A percentile compares a stretch with the other conserved stretches of the same genome.
phyloP scores from a whole-genome alignment of 2,797 vertebrate genomes.

The Siniperca undulata region DNA sequence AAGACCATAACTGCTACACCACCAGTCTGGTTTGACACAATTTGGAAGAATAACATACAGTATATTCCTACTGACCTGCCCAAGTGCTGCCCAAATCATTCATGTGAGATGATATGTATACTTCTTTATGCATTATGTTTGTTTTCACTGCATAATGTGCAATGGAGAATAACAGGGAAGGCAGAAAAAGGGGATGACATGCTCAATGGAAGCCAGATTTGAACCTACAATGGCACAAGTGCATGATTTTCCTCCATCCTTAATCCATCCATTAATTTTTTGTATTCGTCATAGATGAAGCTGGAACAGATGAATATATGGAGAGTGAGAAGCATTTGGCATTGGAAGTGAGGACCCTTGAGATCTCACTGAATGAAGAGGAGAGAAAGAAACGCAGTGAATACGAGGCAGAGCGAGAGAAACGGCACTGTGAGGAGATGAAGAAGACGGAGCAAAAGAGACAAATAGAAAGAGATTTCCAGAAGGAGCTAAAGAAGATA shows the following conservation, averaged over 20 bases:
- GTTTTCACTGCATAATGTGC: neutral
- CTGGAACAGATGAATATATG: slow-evolving; percentile 60
- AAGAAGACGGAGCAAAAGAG: slow-evolving; percentile 78
- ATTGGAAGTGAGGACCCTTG: slow-evolving; percentile 78
- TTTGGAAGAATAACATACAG: too few relatives aligned
- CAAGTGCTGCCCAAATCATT: neutral
- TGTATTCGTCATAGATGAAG: slow-evolving; percentile 43
- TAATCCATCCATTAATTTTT: neutral
- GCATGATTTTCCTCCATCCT: neutral
- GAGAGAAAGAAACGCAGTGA: slow-evolving; percentile 73
- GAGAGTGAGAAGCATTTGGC: slow-evolving; percentile 80
- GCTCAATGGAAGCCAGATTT: neutral
- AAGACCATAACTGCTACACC: neutral
- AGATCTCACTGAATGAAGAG: slow-evolving; percentile 76
- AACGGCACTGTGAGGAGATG: slow-evolving; percentile 70
- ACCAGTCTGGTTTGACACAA: neutral
- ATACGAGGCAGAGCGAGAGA: slow-evolving; percentile 74
- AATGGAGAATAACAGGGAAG: neutral
- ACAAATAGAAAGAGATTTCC: slow-evolving; percentile 81
- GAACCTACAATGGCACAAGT: neutral
- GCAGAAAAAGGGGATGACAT: neutral
- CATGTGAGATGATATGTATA: neutral
- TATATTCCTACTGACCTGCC: neutral
- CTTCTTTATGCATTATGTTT: neutral
- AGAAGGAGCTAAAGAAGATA: slow-evolving; percentile 84